These are phyloP conservation scores for Eremophila alpestris DNA, from an alignment of 2,797 vertebrate genomes.

Conservation along the genomic window DNA sequence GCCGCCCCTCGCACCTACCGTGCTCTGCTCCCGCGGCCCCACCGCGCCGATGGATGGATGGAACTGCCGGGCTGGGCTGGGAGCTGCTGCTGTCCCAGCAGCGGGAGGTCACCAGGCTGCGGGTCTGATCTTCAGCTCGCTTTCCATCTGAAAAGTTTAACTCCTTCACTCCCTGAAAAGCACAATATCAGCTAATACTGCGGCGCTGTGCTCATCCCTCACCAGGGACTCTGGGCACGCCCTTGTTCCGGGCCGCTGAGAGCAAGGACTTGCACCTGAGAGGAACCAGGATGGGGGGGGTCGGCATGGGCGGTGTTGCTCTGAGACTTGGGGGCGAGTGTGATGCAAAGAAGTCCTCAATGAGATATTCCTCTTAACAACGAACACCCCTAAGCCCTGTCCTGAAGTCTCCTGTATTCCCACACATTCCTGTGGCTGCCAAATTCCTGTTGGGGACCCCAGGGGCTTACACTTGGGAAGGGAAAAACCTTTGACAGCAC, in stretches of 20 bases:
- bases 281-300: neutral
- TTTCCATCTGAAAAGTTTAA: constrained; percentile 52
- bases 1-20: constrained; percentile 21
- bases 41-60: neutral
- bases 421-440: constrained; percentile 23
- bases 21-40: neutral
- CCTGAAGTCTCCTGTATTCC: neutral
- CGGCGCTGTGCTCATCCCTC: rapidly evolving
- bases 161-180: constrained; percentile 30
- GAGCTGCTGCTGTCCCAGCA: constrained; percentile 39
- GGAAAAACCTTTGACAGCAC: constrained; percentile 8
- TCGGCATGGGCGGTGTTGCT: rapidly evolving
- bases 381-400: neutral
- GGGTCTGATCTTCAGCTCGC: constrained; percentile 22
- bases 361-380: neutral
- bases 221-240: neutral
- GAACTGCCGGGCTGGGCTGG: neutral
- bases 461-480: neutral
- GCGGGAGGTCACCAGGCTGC: constrained; percentile 46
- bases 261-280: rapidly evolving
- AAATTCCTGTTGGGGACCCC: neutral
- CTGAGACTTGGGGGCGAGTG: neutral
- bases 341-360: neutral
- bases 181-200: neutral
- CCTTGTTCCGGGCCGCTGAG: neutral